A percentile compares a stretch with the other conserved stretches of the same genome.
phyloP scores from a whole-genome alignment of 2,888 invertebrate species.

The Trachelus tabidus region DNA sequence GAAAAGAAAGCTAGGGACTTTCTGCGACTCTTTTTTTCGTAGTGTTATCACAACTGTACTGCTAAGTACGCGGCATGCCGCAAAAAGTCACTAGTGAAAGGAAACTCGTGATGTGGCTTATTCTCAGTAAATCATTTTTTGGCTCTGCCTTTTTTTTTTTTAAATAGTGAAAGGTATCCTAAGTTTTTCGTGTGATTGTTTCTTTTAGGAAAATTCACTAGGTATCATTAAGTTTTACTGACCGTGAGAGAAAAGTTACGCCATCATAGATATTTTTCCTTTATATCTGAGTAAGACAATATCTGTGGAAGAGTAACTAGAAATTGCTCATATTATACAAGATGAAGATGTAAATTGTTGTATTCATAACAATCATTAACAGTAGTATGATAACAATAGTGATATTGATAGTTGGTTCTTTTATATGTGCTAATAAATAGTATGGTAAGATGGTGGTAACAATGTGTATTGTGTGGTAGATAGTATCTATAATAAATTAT shows the following conservation, averaged over 20 bases:
- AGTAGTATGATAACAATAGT: not conserved
- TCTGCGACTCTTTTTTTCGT: not conserved
- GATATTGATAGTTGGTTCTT: not conserved
- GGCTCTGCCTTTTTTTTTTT: not conserved
- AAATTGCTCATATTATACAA: not conserved
- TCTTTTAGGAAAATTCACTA: not conserved
- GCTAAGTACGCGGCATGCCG: not conserved
- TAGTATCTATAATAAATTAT: not conserved
- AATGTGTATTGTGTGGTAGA: not conserved
- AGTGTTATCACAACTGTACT: not conserved
- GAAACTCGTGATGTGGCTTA: not conserved
- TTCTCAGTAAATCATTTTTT: not conserved
- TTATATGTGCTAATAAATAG: not conserved
- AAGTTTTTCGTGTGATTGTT: not conserved
- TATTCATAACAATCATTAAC: not conserved
- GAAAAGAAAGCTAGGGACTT: not conserved
- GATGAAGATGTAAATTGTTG: not conserved
- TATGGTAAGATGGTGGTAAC: not conserved
- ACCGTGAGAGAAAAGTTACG: not conserved
- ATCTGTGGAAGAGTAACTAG: not conserved
- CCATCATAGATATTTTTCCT: not conserved
- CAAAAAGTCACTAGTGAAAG: not conserved
- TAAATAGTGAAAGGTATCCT: not conserved
- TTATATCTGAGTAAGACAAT: not conserved
- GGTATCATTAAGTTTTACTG: not conserved